phyloP scores from a whole-genome alignment of 2,113 vertebrate genomes.

The Dipodomys merriami region DNA sequence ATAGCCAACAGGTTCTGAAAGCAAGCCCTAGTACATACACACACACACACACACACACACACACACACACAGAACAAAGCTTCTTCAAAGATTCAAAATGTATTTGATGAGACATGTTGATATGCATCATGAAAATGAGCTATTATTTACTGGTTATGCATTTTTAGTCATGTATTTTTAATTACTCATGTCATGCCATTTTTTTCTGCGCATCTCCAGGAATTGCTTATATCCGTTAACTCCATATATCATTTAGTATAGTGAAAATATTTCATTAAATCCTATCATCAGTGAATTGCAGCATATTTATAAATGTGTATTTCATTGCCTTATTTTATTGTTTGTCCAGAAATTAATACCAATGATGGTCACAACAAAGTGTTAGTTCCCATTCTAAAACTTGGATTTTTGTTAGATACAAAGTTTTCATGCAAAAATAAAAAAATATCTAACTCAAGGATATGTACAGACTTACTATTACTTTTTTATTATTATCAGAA shows the following conservation, averaged over 20 bases:
- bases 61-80: too few species aligned
- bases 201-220: slow-evolving; percentile 5
- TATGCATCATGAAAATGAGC: background rate
- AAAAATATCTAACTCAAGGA: background rate
- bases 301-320: slow-evolving; percentile 49
- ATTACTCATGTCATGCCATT: background rate
- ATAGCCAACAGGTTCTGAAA: too few species aligned
- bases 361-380: background rate
- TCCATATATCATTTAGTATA: slow-evolving; percentile 20
- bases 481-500: background rate
- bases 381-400: slow-evolving; percentile 28
- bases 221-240: slow-evolving; percentile 47
- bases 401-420: background rate
- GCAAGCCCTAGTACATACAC: too few species aligned
- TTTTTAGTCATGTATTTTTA: background rate
- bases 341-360: background rate
- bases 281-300: background rate
- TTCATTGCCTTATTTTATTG: background rate
- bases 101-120: background rate
- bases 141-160: background rate
- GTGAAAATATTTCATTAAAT: slow-evolving; percentile 24
- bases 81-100: background rate
- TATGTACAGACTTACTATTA: background rate
- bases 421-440: background rate
- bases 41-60: too few species aligned